Base-by-base conservation (phyloP, 2,113 vertebrate genomes). In the Alexandromys fortis region DNA sequence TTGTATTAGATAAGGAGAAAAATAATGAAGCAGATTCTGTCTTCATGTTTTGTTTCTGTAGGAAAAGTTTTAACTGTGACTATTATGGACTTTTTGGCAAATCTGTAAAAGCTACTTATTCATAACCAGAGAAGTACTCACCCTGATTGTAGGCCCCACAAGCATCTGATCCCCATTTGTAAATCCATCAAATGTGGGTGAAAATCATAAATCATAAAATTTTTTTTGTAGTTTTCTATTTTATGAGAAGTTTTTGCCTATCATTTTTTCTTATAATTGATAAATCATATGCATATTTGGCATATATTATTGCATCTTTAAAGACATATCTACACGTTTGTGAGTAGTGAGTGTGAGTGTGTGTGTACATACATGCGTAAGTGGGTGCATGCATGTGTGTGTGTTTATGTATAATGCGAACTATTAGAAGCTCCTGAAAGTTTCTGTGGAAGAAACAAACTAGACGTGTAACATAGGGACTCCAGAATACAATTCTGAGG, bases 1-100 rank as follows among this genome's bases (percentile, higher is more conserved):
- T n/a, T 94, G 1, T 35, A 26, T 83, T 85, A 85, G 38, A 73
- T 85, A 61, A 78, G 26, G 65, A 77, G 70, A 30, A 70, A 83
- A 87, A 72, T 72, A 95, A 86, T 61, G 7, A 77, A 95, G 35
- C 65, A 2, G 92, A 88, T 96, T 94, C 7, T 93, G 30, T 88
- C 14, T 85, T 87, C 77, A 35, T 61, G 55, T 82, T 86, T 92
- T n/a, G 45, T 94, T 33, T 93, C 35, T 90, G 28, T 4, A 86
- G n/a, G 3, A 42, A 7, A 63, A 55, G 1, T 90, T 92, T 79
- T 61, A 42, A 67, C 19, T 67, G 76, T 73, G 14, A 38, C 7
- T 92, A 24, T 77, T 19, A 11, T 55, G n/a, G 14, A 3, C 14
- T 24, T 30, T 85, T 94, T 52, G 65, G 61, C 86, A 17, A 96